phyloP scores from a whole-genome alignment of 1,140 invertebrate species.

The Matsumurasca onukii region DNA sequence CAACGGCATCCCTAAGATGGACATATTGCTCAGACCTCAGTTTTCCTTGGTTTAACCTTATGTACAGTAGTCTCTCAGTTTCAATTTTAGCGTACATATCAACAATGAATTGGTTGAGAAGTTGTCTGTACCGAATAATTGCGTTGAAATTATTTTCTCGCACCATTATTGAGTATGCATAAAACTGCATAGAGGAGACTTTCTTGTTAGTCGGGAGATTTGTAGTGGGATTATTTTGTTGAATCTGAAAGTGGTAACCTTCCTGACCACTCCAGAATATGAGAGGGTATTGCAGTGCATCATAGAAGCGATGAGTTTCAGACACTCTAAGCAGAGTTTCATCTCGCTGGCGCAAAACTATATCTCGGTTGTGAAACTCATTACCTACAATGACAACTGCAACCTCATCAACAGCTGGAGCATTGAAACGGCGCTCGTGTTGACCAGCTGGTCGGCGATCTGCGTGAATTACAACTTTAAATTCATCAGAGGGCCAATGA shows the following conservation, averaged over 20 bases:
- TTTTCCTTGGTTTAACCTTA: slow-evolving; percentile 43
- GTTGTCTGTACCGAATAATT: slow-evolving; percentile 39
- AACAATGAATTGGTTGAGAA: slow-evolving; percentile 49
- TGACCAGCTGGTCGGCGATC: slow-evolving; percentile 42
- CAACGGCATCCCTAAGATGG: slow-evolving; percentile 44
- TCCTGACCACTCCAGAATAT: slow-evolving; percentile 44
- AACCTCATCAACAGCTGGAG: slow-evolving; percentile 40
- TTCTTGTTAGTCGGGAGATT: slow-evolving; percentile 37
- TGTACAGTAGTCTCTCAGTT: slow-evolving; percentile 48
- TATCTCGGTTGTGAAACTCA: slow-evolving; percentile 41
- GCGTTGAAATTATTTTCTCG: slow-evolving; percentile 27
- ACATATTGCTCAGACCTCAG: slow-evolving; percentile 41
- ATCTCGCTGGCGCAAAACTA: slow-evolving; percentile 40
- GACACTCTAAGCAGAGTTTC: slow-evolving; percentile 31
- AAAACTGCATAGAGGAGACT: slow-evolving; percentile 42
- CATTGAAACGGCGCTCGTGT: slow-evolving; percentile 44
- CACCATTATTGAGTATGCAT: slow-evolving; percentile 41
- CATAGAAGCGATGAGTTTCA: slow-evolving; percentile 45
- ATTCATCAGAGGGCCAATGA: slow-evolving; percentile 33
- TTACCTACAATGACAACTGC: slow-evolving; percentile 42
- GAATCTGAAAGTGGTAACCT: slow-evolving; percentile 35
- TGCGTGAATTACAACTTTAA: slow-evolving; percentile 39
- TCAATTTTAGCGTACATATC: slow-evolving; percentile 52
- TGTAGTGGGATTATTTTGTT: slow-evolving; percentile 25
- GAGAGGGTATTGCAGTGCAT: slow-evolving; percentile 48